Conservation (phyloP, 2,797 vertebrate genomes). For the Tamandua tetradactyla region DNA sequence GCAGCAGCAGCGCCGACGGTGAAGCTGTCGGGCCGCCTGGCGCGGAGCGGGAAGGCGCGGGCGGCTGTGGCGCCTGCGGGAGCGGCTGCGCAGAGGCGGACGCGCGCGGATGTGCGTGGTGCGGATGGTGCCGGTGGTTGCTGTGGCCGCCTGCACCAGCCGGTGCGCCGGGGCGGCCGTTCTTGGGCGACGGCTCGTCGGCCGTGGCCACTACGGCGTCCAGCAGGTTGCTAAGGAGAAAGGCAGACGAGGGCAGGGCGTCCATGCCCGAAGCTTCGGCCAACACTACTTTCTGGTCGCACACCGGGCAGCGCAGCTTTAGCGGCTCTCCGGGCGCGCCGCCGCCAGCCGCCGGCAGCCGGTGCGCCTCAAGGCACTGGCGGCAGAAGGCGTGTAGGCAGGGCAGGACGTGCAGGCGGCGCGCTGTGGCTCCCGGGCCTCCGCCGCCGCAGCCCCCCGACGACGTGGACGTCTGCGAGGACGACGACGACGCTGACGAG, state of each 20-base stretch:
- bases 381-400: constrained; percentile 95
- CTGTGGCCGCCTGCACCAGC: constrained; percentile 69
- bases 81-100: constrained; percentile 78
- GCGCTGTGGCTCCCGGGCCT: constrained; percentile 82
- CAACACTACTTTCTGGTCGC: constrained; percentile 94
- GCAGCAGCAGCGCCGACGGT: constrained; percentile 80
- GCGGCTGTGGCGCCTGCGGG: constrained; percentile 73
- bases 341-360: constrained; percentile 78
- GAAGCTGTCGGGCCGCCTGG: constrained; percentile 76
- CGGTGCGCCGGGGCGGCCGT: constrained; percentile 78
- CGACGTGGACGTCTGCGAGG: constrained; percentile 92
- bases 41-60: constrained; percentile 75
- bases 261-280: constrained; percentile 93
- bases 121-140: constrained; percentile 81
- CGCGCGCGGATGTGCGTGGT: constrained; percentile 84
- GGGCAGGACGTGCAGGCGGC: constrained; percentile 93
- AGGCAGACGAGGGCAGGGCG: constrained; percentile 93
- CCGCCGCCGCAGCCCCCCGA: constrained; percentile 84
- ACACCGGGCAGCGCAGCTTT: constrained; percentile 93
- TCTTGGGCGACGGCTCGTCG: constrained; percentile 84
- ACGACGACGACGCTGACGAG: constrained; percentile 93
- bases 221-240: constrained; percentile 95
- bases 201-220: constrained; percentile 93
- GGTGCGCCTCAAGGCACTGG: constrained; percentile 93
- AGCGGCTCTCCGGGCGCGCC: constrained; percentile 88